Evolutionary conservation across 2,113 vertebrate species (phyloP).

Genomic region (Oreochromis spilurus): DNA sequence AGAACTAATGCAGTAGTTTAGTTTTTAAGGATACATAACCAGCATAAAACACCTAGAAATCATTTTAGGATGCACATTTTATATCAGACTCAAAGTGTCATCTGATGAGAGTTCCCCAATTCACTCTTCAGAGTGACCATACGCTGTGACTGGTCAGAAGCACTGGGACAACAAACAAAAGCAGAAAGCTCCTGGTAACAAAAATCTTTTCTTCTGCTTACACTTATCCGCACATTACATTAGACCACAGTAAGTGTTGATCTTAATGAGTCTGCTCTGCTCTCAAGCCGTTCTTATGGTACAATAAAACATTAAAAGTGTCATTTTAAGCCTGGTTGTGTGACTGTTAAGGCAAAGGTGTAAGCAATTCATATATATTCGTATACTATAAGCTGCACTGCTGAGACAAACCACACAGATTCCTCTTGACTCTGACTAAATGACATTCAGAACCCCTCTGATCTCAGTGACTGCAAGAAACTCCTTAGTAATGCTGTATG

Average conservation of each 20-base stretch:
- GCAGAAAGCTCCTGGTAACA: not conserved
- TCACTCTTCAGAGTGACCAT: rapidly evolving
- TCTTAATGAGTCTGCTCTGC: not conserved
- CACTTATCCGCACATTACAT: not conserved
- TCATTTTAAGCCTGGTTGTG: rapidly evolving
- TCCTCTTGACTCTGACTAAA: not conserved
- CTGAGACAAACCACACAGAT: not conserved
- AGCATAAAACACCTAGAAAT: not conserved
- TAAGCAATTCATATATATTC: not conserved
- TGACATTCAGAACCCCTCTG: not conserved
- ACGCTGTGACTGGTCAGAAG: not conserved
- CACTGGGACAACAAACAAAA: not conserved
- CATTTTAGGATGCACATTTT: not conserved
- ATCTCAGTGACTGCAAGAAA: not conserved
- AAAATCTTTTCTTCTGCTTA: not conserved
- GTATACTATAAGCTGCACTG: not conserved
- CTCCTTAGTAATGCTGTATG: not conserved
- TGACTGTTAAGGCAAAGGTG: not conserved
- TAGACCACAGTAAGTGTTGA: not conserved
- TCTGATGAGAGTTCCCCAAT: not conserved
- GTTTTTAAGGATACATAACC: not conserved
- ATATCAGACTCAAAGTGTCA: not conserved
- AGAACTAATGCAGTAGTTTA: not conserved
- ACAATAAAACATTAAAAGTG: not conserved
- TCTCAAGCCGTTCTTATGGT: not conserved